Percentiles rank a stretch among this genome's conserved stretches.
These are phyloP conservation scores for Lochmaea crataegi DNA, from an alignment of 2,888 invertebrate genomes.

Conservation along the genomic window DNA sequence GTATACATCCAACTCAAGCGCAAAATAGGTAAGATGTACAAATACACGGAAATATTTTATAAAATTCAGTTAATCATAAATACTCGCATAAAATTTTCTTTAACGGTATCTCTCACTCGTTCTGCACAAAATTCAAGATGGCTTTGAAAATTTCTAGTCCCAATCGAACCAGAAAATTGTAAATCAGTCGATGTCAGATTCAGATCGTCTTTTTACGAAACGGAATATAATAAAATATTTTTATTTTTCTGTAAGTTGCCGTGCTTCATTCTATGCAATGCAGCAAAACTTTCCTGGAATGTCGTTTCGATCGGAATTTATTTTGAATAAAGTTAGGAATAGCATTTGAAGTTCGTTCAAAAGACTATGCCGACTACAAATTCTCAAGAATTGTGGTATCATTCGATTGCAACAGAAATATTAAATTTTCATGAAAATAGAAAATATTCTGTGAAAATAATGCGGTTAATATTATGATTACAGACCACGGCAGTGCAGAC, in stretches of 20 bases:
- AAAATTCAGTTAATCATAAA: too few species aligned
- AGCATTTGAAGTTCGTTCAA: slow-evolving; percentile 11
- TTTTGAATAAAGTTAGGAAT: slow-evolving; percentile 46
- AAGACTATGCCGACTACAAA: background rate
- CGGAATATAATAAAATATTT: slow-evolving; percentile 37
- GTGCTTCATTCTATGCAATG: slow-evolving; percentile 34
- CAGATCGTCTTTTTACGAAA: slow-evolving; percentile 23
- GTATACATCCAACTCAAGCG: too few species aligned
- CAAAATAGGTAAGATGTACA: too few species aligned
- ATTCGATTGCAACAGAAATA: background rate
- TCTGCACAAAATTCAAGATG: background rate
- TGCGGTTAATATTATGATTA: too few species aligned
- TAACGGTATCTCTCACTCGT: background rate
- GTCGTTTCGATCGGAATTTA: slow-evolving; percentile 44
- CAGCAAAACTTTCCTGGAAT: slow-evolving; percentile 39
- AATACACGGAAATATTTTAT: too few species aligned
- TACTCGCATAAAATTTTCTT: background rate
- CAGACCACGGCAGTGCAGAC: too few species aligned
- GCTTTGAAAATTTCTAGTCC: background rate
- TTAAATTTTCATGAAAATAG: too few species aligned
- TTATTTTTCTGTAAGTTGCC: slow-evolving; percentile 24
- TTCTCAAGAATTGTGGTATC: background rate
- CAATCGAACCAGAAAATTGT: slow-evolving; percentile 24
- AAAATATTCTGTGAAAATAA: too few species aligned
- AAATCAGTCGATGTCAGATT: slow-evolving; percentile 29